These are phyloP conservation scores for Girardia tigrina DNA, from an alignment of 2,888 invertebrate species.

Conservation along the genomic window DNA sequence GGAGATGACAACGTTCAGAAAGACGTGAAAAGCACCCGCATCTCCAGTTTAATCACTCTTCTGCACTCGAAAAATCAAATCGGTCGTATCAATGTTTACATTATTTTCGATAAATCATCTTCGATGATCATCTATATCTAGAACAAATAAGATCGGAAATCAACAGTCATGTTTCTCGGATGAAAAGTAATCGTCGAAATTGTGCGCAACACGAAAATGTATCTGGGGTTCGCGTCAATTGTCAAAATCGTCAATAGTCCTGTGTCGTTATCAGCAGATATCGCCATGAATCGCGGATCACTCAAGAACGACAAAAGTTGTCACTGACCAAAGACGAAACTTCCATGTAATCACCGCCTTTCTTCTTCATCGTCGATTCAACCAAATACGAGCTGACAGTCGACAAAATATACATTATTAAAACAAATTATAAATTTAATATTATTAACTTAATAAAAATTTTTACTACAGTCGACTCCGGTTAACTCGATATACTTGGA, in stretches of 20 bases:
- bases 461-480: too few relatives aligned
- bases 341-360: too few relatives aligned
- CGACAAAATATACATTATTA: too few relatives aligned
- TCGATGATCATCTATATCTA: background rate
- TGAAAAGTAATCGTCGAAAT: background rate
- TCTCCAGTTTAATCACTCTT: background rate
- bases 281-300: background rate
- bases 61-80: background rate
- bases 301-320: background rate
- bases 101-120: background rate
- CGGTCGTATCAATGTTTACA: background rate
- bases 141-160: too few relatives aligned
- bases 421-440: too few relatives aligned
- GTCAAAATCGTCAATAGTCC: background rate
- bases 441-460: too few relatives aligned
- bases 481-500: too few relatives aligned
- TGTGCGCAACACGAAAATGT: background rate
- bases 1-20: slow-evolving; percentile 5
- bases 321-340: too few relatives aligned
- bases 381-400: too few relatives aligned
- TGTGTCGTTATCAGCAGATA: too few relatives aligned
- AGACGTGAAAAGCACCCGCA: background rate
- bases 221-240: background rate
- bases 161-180: background rate
- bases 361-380: too few relatives aligned